Evolutionary conservation across 2,113 vertebrate genomes (phyloP), one percentile per base, ranked within the genome.

Genomic region (Neoarius graeffei): DNA sequence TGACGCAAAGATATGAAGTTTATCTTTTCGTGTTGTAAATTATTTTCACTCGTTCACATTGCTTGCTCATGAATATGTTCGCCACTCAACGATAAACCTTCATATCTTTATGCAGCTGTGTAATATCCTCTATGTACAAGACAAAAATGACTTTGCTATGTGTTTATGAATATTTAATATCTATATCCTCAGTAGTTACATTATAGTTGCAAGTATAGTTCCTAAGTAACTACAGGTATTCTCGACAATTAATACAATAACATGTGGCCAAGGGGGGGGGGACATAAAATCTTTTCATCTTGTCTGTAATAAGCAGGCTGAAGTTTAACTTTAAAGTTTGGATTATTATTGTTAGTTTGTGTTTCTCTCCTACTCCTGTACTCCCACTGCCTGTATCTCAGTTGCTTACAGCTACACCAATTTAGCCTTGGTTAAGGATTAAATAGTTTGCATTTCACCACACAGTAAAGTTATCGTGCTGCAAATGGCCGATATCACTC

Each of bases 391-490:
- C 52, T 80, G 57, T 48, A 52, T 48, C 60, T 27, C 20, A 50
- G 81, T 88, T 59, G 42, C 54, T 67, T 85, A 60, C 35, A 60
- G 54, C 30, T 56, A 62, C 71, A 67, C 86, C 76, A 86, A 84
- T 90, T 86, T 86, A 50, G 2, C 50, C 27, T 30, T 81, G 17
- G 82, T 77, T 86, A 60, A 80, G 80, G 54, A 67, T 67, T 30
- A 66, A 64, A 67, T 64, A 69, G 81, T 81, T 71, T 42, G 66
- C 8, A 42, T 57, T 67, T 81, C 83, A 64, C 60, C 27, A 7
- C 59, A 81, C 10, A 85, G 62, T 69, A 77, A 82, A 52, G 35
- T 10, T 25, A 35, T 71, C 71, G 69, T 57, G 84, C 86, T 54
- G 69, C 25, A 74, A 86, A 87, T 66, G 83, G 77, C 35, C 66